Base-by-base conservation (phyloP, 2,888 invertebrate genomes). In the Oligia strigilis region DNA sequence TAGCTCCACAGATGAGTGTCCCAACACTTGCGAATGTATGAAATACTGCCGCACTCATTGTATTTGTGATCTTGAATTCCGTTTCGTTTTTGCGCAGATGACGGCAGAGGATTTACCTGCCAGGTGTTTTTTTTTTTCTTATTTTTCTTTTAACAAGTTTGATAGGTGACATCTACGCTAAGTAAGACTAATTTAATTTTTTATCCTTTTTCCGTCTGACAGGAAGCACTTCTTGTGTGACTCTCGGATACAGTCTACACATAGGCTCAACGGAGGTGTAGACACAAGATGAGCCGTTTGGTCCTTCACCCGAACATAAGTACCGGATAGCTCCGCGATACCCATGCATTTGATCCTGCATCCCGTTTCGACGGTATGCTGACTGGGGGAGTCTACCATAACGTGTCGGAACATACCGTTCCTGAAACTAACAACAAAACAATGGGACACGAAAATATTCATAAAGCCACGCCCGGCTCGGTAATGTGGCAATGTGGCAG, bases 361-460 rank as follows among this genome's bases (percentile, higher is more conserved):
- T 93, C 84, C 97, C 97, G 80, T 97, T 96, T 77, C 95, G 93
- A 82, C 93, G 90, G 91, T 95, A 96, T 79, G 94, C 96, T 81
- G 96, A 93, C 85, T 86, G 90, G 43, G 96, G 96, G 69, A 96
- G 95, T 89, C 94, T 94, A 94, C 96, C 96, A 80, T 94, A 94
- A 85, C 93, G 92, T 78, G 95, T 95, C 70, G 96, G 96, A 95
- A 96, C 95, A 91, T 95, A 96, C 90, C 91, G 96, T 96, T 97
- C 97, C 97, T 97, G 95, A 94, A 97, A 96, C 95, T 94, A 96
- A 96, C 93, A 94, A 94, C 92, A 91, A 91, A 91, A 91, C 91
- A 90, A 90, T 89, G 83, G 89, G 85, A 83, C 89, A 84, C 85
- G 79, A 77, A 82, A 80, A 78, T 78, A 82, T 78, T 83, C 80